Conservation (phyloP, 2,888 invertebrate species). For the Blastobasis lacticolella region DNA sequence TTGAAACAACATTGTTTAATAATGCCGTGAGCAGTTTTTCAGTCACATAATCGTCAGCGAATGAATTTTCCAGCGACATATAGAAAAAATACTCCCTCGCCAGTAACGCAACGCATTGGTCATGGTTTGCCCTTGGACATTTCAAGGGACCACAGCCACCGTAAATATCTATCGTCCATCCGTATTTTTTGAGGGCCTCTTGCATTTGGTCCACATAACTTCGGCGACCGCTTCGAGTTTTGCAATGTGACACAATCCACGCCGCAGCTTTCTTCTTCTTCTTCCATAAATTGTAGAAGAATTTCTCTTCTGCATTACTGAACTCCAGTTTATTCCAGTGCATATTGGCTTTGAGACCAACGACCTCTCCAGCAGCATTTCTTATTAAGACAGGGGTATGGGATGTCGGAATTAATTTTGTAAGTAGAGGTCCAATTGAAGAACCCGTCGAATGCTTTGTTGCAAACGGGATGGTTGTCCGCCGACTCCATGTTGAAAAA, state of each 20-base stretch:
- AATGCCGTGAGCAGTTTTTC: constrained; percentile 76
- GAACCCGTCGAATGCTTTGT: constrained; percentile 36
- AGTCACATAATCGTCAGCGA: constrained; percentile 70
- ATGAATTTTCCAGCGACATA: constrained; percentile 81
- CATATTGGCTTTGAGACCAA: constrained; percentile 45
- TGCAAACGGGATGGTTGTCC: constrained; percentile 49
- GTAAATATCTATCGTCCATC: constrained; percentile 63
- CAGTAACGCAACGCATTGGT: constrained; percentile 38
- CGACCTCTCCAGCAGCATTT: constrained; percentile 29
- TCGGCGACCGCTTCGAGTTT: constrained; percentile 25
- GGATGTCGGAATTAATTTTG: constrained; percentile 54
- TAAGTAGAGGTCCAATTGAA: constrained; percentile 66
- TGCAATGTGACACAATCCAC: constrained; percentile 61
- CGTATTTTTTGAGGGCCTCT: constrained; percentile 28
- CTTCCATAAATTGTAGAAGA: constrained; percentile 26
- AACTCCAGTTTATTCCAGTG: constrained; percentile 22
- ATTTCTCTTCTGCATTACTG: constrained; percentile 21
- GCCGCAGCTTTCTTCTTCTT: constrained; percentile 50
- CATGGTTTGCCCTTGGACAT: constrained; percentile 32
- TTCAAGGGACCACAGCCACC: constrained; percentile 63
- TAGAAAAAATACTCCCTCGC: constrained; percentile 81
- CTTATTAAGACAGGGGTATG: constrained; percentile 40
- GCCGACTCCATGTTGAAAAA: constrained; percentile 58
- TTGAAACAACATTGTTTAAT: constrained; percentile 76
- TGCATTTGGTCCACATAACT: constrained; percentile 31